These are phyloP conservation scores for Amia ocellicauda DNA, from an alignment of 2,113 vertebrate species.

Conservation along the genomic window DNA sequence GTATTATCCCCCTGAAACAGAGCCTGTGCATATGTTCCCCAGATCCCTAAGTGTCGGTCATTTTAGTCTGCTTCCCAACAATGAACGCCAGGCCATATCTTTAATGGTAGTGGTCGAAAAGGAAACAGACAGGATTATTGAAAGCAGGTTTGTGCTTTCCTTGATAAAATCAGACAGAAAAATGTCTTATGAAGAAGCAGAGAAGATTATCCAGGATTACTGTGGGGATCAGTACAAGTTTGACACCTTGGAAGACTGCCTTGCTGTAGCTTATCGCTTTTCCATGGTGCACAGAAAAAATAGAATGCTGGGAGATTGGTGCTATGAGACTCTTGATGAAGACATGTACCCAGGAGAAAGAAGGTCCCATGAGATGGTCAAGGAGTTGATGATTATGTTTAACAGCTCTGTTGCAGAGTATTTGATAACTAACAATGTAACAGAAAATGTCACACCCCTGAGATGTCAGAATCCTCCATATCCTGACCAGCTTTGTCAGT, in stretches of 20 bases:
- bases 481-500: conserved; percentile 34
- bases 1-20: conserved; percentile 54
- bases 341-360: conserved; percentile 62
- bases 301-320: conserved; percentile 63
- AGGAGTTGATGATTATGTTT: conserved; percentile 83
- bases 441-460: conserved; percentile 63
- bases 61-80: conserved; percentile 68
- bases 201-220: conserved; percentile 53
- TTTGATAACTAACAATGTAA: conserved; percentile 48
- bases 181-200: conserved; percentile 75
- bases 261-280: conserved; percentile 70
- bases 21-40: conserved; percentile 71
- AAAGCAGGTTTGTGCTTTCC: conserved; percentile 53
- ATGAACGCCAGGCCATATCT: conserved; percentile 70
- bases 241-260: conserved; percentile 60
- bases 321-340: conserved; percentile 68
- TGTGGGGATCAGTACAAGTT: conserved; percentile 22
- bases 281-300: conserved; percentile 63
- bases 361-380: conserved; percentile 74
- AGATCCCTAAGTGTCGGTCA: conserved; percentile 47
- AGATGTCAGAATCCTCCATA: conserved; percentile 70
- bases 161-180: conserved; percentile 62
- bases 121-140: conserved; percentile 40
- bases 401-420: conserved; percentile 63
- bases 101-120: conserved; percentile 72